Percentiles rank a stretch among this genome's conserved stretches.
Evolutionary conservation across 2,888 invertebrate species (phyloP).

Genomic region (Anodontia alba): DNA sequence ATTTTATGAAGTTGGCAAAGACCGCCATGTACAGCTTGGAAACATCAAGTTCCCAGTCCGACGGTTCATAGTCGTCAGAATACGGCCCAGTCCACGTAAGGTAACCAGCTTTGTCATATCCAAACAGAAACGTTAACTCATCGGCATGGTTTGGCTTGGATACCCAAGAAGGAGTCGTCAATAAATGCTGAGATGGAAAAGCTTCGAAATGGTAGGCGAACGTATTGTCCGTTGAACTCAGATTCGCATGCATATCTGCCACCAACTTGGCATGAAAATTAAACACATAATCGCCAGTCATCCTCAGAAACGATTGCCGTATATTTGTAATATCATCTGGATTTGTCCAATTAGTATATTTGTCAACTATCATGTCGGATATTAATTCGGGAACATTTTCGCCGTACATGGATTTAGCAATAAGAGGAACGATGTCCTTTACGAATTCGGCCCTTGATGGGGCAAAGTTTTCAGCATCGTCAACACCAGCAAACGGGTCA

Average conservation of each 20-base stretch:
- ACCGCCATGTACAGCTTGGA: constrained; percentile 95
- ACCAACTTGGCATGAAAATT: constrained; percentile 91
- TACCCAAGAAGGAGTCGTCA: constrained; percentile 66
- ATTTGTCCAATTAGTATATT: constrained; percentile 33
- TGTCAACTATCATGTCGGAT: constrained; percentile 26
- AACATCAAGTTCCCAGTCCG: constrained; percentile 92
- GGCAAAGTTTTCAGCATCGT: constrained; percentile 24
- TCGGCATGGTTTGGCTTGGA: constrained; percentile 75
- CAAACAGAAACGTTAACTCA: constrained; percentile 67
- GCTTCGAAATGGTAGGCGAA: constrained; percentile 54
- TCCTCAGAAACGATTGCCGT: constrained; percentile 94
- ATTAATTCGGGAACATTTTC: constrained; percentile 28
- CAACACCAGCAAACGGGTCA: background rate
- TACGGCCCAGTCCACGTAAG: constrained; percentile 84
- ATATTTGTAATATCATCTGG: constrained; percentile 88
- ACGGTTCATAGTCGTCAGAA: constrained; percentile 88
- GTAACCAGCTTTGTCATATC: constrained; percentile 41
- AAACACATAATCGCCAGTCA: constrained; percentile 98
- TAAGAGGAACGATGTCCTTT: background rate
- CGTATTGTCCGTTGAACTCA: constrained; percentile 7
- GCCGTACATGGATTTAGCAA: background rate
- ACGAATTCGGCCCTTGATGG: constrained; percentile 26
- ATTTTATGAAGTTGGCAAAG: constrained; percentile 97
- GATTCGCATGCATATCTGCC: background rate
- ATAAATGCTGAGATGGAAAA: constrained; percentile 67